These are phyloP conservation scores for Dasypolia templi DNA, from an alignment of 2,888 invertebrate species.

Conservation along the genomic window DNA sequence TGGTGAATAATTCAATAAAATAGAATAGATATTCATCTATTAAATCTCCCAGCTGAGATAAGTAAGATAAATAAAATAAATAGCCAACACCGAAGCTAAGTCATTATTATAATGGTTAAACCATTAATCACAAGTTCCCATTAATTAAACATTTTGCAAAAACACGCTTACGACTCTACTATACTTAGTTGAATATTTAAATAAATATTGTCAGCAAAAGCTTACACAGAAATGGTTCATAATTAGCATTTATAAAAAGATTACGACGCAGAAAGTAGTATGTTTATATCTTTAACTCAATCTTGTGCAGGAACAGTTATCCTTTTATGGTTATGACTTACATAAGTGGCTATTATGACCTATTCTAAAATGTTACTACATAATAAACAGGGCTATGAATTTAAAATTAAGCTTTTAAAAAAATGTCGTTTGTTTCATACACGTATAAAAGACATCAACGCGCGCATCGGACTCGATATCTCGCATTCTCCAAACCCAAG, in stretches of 20 bases:
- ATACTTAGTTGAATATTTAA: slow-evolving; percentile 19
- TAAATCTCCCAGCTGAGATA: slow-evolving; percentile 29
- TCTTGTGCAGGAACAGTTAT: slow-evolving; percentile 56
- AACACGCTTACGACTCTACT: slow-evolving; percentile 37
- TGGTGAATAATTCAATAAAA: slow-evolving; percentile 38
- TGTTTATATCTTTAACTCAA: slow-evolving; percentile 46
- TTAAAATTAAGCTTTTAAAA: slow-evolving; percentile 7
- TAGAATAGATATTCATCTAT: slow-evolving; percentile 50
- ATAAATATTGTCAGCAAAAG: slow-evolving; percentile 58
- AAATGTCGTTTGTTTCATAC: slow-evolving; percentile 25
- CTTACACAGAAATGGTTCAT: slow-evolving; percentile 50
- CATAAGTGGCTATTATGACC: slow-evolving; percentile 46
- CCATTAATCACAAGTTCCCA: slow-evolving; percentile 47
- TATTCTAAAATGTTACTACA: slow-evolving; percentile 42
- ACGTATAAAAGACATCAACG: slow-evolving; percentile 78
- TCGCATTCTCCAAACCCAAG: too few species aligned
- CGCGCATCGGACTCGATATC: too few species aligned
- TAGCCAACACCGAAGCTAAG: slow-evolving; percentile 44
- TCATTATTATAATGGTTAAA: slow-evolving; percentile 37
- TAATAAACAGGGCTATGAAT: slow-evolving; percentile 22
- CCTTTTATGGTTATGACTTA: slow-evolving; percentile 49
- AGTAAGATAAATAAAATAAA: slow-evolving; percentile 50
- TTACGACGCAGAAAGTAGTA: slow-evolving; percentile 52
- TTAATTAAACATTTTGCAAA: slow-evolving; percentile 57
- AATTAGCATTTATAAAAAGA: slow-evolving; percentile 51